Base-by-base conservation (phyloP, 2,113 vertebrate genomes). In the Chamaetylas fuelleborni region DNA sequence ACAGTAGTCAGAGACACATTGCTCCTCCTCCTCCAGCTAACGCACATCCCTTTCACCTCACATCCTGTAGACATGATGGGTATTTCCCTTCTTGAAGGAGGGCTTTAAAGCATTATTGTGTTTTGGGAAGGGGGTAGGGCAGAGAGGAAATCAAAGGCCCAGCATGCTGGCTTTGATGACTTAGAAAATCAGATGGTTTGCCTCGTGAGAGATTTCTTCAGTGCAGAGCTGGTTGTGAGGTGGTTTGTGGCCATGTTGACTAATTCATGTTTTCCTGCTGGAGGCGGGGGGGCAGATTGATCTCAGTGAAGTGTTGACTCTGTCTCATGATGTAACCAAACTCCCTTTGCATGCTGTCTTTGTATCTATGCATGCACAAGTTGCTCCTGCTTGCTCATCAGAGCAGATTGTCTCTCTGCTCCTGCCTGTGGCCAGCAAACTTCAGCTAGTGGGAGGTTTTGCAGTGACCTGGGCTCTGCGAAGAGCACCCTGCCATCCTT, bases 1-100 rank as follows among this genome's bases (percentile, higher is more conserved):
- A 8, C 1, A 3, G 62, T 57, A 25, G 19, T 15, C 0, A 0
- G 58, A 47, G 47, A n/a, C 8, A 0, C 10, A 20, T 36, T 47
- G 60, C 69, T 60, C 48, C 36, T 15, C n/a, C 48, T 89, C 71
- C 86, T 73, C 67, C 54, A 25, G 42, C 56, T 42, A 81, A 79
- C 77, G 61, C 74, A n/a, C 93, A 74, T 93, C 88, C 69, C 77
- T 91, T 92, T 86, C 3, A 28, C 64, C n/a, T 72, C 81, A 50
- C 69, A 57, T 93, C 80, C 86, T 96, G 72, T 73, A 88, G 65
- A 78, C 40, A 29, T 0, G 2, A 71, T 81, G 89, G 81, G 79
- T 47, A 58, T 95, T 96, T 51, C 78, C 84, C 24, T 24, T 76
- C 79, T 67, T 87, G 40, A 95, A 89, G 71, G 56, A 78, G 28